Base-by-base conservation (phyloP, 2,113 vertebrate species). In the Atherinomorus stipes region DNA sequence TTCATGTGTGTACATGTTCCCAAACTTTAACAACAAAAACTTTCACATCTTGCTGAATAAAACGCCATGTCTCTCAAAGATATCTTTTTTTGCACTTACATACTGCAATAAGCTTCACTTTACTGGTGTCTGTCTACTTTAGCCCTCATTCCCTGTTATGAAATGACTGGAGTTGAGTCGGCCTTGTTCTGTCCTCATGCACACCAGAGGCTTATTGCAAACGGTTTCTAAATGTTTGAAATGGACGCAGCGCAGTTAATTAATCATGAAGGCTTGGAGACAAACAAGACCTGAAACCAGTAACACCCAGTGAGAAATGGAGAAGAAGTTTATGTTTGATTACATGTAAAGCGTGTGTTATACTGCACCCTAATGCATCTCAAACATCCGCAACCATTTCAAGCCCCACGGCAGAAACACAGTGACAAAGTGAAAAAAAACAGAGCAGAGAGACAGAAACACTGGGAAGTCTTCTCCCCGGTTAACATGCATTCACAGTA, bases 401-500 rank as follows among this genome's bases (percentile, higher is more conserved):
- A n/a, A 63, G 76, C 40, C 61, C 72, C 28, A 1, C 21, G 74
- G 80, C 34, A 76, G 60, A 76, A 68, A 74, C 88, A 79, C 63
- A 3, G 18, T 61, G 71, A 34, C 83, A 89, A 88, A 90, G 91
- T 79, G 89, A 93, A 87, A 89, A 88, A 71, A 54, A 56, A 69
- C 87, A 93, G 88, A 49, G 90, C 84, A 90, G 88, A 64, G 40
- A 19, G 74, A 82, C 74, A 85, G 92, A 91, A 90, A 89, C 92
- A 91, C 74, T 91, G 91, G 34, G 59, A 28, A 52, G 28, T 64
- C 12, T 47, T 54, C 22, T 1, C 61, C 70, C 90, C 83, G 77
- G 67, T 83, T 83, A 66, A 80, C 96, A 96, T 96, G 96, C 95
- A 94, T 90, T 89, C 84, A 93, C 86, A 89, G 84, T 81, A 89